A percentile compares a stretch with the other conserved stretches of the same genome.
Conservation (phyloP, 2,797 vertebrate species). For the Adrianichthys oophorus region DNA sequence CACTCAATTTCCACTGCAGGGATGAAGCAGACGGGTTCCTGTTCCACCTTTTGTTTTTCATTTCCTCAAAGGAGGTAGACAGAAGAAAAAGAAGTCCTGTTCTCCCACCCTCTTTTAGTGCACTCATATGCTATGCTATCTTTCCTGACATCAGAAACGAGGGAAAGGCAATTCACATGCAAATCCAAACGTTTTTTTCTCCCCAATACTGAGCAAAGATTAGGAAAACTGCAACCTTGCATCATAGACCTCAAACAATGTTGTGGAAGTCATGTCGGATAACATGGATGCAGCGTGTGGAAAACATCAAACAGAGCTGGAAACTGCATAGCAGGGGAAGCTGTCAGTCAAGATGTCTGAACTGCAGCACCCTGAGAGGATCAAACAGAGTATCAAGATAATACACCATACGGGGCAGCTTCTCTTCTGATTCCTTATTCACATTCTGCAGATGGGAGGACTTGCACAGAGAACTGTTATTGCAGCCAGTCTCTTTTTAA, state of each 20-base stretch:
- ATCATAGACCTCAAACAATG: conserved; percentile 56
- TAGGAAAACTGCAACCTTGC: conserved; percentile 61
- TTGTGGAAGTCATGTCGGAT: conserved; percentile 43
- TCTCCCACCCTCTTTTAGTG: conserved; percentile 30
- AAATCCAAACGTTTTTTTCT: conserved; percentile 48
- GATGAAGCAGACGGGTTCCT: conserved; percentile 35
- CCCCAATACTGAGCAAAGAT: conserved; percentile 52
- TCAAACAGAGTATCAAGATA: conserved; percentile 45
- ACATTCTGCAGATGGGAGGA: conserved; percentile 25
- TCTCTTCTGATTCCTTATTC: conserved; percentile 24
- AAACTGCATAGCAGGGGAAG: conserved; percentile 38
- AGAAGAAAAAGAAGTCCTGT: conserved; percentile 13
- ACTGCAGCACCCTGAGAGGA: conserved; percentile 35
- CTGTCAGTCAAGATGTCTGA: conserved; percentile 54
- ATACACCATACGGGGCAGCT: conserved; percentile 17
- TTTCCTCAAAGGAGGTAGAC: conserved; percentile 47
- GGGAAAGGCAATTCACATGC: conserved; percentile 71
- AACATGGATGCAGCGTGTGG: conserved; percentile 39
- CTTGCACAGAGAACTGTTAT: conserved; percentile 20
- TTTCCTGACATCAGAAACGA: conserved; percentile 56
- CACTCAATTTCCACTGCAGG: conserved; percentile 44
- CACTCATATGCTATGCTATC: conserved; percentile 35
- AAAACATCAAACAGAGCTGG: conserved; percentile 46
- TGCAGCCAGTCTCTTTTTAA: conserved; percentile 24
- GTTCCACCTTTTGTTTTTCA: conserved; percentile 34